Conservation (phyloP, 2,888 invertebrate species). For the Phengaris arion region DNA sequence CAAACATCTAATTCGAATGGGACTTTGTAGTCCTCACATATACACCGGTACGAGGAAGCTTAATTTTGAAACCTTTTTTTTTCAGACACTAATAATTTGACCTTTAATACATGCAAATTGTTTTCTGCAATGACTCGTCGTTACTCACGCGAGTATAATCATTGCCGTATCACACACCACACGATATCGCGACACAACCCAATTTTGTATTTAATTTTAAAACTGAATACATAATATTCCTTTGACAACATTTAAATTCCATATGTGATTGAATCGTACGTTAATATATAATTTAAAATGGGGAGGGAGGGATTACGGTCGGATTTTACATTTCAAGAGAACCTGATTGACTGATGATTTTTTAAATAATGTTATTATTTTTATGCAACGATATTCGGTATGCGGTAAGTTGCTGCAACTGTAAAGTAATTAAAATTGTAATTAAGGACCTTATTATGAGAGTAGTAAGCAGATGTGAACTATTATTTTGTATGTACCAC, state of each 20-base stretch:
- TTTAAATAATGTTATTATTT: neutral
- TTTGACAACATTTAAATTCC: slow-evolving; percentile 23
- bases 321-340: slow-evolving; percentile 4
- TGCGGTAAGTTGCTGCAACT: neutral
- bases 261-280: slow-evolving; percentile 14
- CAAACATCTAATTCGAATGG: too few relatives aligned
- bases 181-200: slow-evolving; percentile 4
- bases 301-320: neutral
- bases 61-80: neutral
- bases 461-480: too few relatives aligned
- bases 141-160: slow-evolving; percentile 10
- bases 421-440: too few relatives aligned
- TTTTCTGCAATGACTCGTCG: slow-evolving; percentile 1
- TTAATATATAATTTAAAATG: slow-evolving; percentile 16
- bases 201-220: slow-evolving; percentile 24
- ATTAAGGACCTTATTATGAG: too few relatives aligned
- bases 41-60: too few relatives aligned
- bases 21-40: too few relatives aligned
- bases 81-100: neutral
- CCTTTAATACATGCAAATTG: slow-evolving; percentile 8
- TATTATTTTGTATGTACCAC: too few relatives aligned
- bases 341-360: slow-evolving; percentile 12
- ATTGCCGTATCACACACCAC: slow-evolving; percentile 24
- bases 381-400: neutral
- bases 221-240: slow-evolving; percentile 24